phyloP scores from a whole-genome alignment of 92 coral and sea anemone genomes.

The Ricordea florida region DNA sequence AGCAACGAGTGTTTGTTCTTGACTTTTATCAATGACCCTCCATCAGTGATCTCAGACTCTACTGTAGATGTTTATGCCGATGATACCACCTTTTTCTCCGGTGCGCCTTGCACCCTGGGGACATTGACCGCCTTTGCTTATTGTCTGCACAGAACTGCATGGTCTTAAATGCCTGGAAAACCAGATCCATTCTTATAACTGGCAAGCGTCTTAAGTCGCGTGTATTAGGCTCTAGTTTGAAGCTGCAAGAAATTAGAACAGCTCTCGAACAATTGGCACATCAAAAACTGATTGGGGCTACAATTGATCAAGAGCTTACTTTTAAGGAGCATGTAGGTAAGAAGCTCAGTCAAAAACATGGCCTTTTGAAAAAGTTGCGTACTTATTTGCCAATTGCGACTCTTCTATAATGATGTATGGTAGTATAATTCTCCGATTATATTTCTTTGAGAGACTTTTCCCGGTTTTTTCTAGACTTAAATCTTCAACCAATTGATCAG shows the following conservation, averaged over 20 bases:
- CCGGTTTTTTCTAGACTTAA: too few species aligned
- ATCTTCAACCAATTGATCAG: too few species aligned
- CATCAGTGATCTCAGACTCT: too few species aligned
- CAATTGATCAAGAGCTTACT: constrained; percentile 12
- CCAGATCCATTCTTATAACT: constrained; percentile 3
- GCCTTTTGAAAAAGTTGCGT: too few species aligned
- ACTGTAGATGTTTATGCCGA: constrained; percentile 14
- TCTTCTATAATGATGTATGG: too few species aligned
- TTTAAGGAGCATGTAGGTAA: constrained; percentile 3
- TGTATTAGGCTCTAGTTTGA: not conserved
- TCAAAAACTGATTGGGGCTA: constrained; percentile 5
- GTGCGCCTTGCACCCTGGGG: not conserved
- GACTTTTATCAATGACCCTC: constrained; percentile 8
- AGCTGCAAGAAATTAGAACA: not conserved
- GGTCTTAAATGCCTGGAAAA: not conserved
- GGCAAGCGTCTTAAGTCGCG: not conserved
- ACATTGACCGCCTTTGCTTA: too few species aligned
- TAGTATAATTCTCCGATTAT: too few species aligned
- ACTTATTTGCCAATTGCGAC: too few species aligned
- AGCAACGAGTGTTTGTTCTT: too few species aligned
- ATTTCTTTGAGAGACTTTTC: too few species aligned
- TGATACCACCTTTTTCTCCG: constrained; percentile 4
- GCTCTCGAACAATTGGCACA: not conserved
- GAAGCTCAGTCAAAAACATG: not conserved
- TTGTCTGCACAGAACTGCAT: too few species aligned